Conservation (phyloP, 2,113 vertebrate genomes). For the Heterochromis multidens region DNA sequence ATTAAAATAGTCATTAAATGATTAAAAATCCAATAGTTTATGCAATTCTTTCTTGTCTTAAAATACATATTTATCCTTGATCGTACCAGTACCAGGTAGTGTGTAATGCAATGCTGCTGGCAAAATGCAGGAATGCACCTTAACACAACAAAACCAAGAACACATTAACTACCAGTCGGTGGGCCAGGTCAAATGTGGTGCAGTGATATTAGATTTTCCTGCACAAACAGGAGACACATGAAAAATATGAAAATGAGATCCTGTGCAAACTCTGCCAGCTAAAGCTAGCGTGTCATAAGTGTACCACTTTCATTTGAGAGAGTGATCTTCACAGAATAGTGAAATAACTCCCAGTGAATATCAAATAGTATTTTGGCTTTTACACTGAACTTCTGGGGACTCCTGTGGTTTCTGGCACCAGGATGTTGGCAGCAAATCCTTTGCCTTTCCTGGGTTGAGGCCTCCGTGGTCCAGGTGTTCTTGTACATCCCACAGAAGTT, state of each 20-base stretch:
- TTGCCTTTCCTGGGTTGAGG: background rate
- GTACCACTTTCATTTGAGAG: background rate
- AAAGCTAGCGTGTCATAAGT: background rate
- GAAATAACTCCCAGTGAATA: background rate
- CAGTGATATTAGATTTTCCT: background rate
- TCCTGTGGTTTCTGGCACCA: background rate
- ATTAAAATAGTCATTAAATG: background rate
- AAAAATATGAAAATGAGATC: background rate
- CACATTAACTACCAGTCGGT: no score
- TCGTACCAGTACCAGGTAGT: background rate
- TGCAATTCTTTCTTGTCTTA: background rate
- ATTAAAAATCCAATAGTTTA: background rate
- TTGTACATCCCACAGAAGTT: background rate
- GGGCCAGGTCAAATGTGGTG: background rate
- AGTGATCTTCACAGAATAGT: accelerated
- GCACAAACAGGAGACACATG: background rate
- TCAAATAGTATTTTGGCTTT: accelerated
- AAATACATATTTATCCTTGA: background rate
- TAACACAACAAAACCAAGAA: background rate
- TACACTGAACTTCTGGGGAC: accelerated
- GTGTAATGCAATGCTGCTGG: background rate
- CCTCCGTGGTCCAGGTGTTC: accelerated
- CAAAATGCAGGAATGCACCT: background rate
- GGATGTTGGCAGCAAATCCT: background rate
- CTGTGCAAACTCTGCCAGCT: background rate